A percentile compares a stretch with the other conserved stretches of the same genome.
phyloP scores from a whole-genome alignment of 2,113 vertebrate genomes.

The Lepisosteus oculatus region DNA sequence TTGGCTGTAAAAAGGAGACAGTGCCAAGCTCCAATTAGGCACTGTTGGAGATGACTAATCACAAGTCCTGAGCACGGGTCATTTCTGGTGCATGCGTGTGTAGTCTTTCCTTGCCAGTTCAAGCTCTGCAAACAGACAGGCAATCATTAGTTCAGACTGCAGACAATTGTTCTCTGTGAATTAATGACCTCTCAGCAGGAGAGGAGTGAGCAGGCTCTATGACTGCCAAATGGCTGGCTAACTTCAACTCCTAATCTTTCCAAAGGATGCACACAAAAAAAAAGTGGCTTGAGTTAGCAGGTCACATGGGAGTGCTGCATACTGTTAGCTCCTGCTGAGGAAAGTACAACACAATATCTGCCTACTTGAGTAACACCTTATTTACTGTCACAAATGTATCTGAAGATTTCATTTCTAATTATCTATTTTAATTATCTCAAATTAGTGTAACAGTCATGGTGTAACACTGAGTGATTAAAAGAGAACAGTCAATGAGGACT shows the following conservation, averaged over 20 bases:
- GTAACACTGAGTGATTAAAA: too few species aligned
- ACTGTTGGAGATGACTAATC: neutral
- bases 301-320: too few species aligned
- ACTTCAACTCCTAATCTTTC: constrained; percentile 33
- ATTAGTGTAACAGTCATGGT: too few species aligned
- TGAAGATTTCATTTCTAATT: too few species aligned
- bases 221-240: constrained; percentile 46
- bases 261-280: constrained; percentile 24
- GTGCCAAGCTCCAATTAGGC: neutral
- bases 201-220: constrained; percentile 39
- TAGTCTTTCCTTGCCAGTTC: constrained; percentile 30
- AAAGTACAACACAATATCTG: too few species aligned
- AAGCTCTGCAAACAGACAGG: constrained; percentile 24
- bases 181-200: constrained; percentile 52
- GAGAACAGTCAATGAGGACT: too few species aligned
- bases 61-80: constrained; percentile 14
- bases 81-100: constrained; percentile 19
- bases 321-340: too few species aligned
- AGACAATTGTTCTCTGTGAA: constrained; percentile 43
- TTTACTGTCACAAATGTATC: too few species aligned
- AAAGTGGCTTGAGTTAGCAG: constrained; percentile 1
- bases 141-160: constrained; percentile 45
- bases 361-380: too few species aligned
- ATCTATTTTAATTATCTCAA: too few species aligned
- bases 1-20: neutral